Percentiles rank a stretch among this genome's conserved stretches.
phyloP scores from a whole-genome alignment of 2,888 invertebrate species.

The Mesochorus sp. region DNA sequence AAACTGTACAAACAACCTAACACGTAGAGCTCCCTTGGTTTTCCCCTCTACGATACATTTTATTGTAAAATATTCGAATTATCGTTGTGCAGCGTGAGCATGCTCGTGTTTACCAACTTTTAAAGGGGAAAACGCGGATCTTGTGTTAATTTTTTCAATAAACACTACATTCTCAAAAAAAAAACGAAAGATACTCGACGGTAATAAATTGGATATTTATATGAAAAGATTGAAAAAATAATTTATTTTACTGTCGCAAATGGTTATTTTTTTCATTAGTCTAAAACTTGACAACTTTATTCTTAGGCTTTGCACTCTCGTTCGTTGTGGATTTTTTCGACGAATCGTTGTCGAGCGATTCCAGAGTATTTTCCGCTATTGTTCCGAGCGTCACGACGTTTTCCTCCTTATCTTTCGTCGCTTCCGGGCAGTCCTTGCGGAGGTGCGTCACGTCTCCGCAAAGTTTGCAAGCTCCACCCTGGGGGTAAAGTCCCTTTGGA shows the following conservation, averaged over 20 bases:
- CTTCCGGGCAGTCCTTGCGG: slow-evolving; percentile 90
- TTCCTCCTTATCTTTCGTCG: slow-evolving; percentile 79
- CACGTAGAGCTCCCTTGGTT: no score
- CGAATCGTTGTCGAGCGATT: slow-evolving; percentile 69
- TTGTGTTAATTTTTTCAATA: slow-evolving; percentile 59
- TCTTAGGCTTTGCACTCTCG: slow-evolving; percentile 59
- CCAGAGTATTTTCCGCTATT: slow-evolving; percentile 70
- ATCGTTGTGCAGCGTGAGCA: slow-evolving; percentile 30
- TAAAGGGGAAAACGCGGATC: slow-evolving; percentile 11
- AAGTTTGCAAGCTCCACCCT: slow-evolving; percentile 91
- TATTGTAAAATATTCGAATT: slow-evolving; percentile 1
- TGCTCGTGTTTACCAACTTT: no score
- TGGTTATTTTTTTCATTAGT: neutral
- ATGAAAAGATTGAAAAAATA: neutral
- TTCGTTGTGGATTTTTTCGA: neutral
- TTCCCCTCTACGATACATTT: neutral
- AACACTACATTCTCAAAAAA: slow-evolving; percentile 49
- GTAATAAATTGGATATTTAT: no score
- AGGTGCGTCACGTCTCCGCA: slow-evolving; percentile 94
- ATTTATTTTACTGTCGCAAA: neutral
- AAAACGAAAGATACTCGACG: no score
- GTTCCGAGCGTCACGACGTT: slow-evolving; percentile 72
- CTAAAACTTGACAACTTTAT: slow-evolving; percentile 77
- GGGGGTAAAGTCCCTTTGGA: slow-evolving; percentile 92
- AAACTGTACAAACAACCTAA: slow-evolving; percentile 28